Conservation (phyloP, 2,888 invertebrate species). For the Aphodius sticticus region DNA sequence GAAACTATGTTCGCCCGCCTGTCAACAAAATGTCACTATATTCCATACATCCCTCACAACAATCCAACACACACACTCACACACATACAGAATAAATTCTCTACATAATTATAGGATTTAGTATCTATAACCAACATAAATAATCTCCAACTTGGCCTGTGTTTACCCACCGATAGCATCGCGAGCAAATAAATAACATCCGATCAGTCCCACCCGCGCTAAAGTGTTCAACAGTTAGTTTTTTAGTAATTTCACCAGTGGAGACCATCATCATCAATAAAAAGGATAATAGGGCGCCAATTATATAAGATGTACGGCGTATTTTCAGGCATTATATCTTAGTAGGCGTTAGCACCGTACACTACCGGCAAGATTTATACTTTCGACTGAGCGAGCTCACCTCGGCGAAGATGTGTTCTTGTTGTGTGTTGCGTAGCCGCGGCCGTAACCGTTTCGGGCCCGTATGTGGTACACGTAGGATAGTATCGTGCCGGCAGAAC, state of each 20-base stretch:
- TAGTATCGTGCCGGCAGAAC: slow-evolving; percentile 21
- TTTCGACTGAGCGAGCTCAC: background rate
- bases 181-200: background rate
- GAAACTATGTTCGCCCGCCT: no score
- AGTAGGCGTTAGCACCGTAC: background rate
- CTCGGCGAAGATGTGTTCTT: background rate
- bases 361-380: background rate
- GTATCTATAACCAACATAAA: background rate
- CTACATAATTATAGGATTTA: background rate
- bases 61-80: background rate
- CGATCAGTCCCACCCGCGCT: slow-evolving; percentile 4
- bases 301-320: background rate
- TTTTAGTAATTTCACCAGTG: background rate
- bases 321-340: background rate
- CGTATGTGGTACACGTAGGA: slow-evolving; percentile 4
- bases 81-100: background rate
- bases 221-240: background rate
- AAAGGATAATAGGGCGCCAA: background rate
- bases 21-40: no score
- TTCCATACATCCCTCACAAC: no score
- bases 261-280: slow-evolving; percentile 4
- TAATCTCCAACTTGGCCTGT: background rate
- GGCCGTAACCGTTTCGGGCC: background rate
- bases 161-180: background rate
- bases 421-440: background rate